Evolutionary conservation across 2,113 vertebrate genomes (phyloP).

Genomic region (Microtus pennsylvanicus): DNA sequence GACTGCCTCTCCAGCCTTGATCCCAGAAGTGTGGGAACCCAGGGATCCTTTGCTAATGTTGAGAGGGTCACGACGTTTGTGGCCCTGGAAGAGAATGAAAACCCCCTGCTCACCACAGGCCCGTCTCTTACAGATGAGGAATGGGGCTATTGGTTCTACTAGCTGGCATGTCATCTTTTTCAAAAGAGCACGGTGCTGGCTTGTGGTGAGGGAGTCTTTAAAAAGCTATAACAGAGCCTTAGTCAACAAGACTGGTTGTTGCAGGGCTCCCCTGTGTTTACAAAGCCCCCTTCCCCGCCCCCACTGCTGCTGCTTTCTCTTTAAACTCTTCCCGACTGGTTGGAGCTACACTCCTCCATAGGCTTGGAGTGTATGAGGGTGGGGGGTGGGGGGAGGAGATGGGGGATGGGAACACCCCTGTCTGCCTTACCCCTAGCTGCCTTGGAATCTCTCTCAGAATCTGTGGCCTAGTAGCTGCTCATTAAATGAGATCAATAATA

Average conservation of each 20-base stretch:
- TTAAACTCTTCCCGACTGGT: background rate
- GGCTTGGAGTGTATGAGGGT: background rate
- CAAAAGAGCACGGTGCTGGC: background rate
- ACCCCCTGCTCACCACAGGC: background rate
- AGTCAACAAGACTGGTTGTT: background rate
- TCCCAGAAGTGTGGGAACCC: background rate
- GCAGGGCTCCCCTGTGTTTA: background rate
- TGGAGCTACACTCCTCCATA: background rate
- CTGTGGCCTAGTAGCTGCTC: background rate
- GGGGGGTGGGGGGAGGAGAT: no score
- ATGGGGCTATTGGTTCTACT: background rate
- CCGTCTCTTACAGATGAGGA: background rate
- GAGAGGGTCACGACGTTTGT: background rate
- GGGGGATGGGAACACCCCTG: no score
- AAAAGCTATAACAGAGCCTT: background rate
- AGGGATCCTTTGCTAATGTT: background rate
- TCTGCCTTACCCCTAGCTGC: background rate
- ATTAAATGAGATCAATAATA: conserved; percentile 30
- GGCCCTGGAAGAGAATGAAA: background rate
- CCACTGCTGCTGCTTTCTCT: background rate
- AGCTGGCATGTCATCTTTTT: background rate
- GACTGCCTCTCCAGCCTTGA: background rate
- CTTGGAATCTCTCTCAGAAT: background rate
- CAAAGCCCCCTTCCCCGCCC: background rate
- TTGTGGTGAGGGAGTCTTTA: background rate